A percentile compares a stretch with the other conserved stretches of the same genome.
Evolutionary conservation across 2,797 vertebrate species (phyloP).

Genomic region (Manis javanica): DNA sequence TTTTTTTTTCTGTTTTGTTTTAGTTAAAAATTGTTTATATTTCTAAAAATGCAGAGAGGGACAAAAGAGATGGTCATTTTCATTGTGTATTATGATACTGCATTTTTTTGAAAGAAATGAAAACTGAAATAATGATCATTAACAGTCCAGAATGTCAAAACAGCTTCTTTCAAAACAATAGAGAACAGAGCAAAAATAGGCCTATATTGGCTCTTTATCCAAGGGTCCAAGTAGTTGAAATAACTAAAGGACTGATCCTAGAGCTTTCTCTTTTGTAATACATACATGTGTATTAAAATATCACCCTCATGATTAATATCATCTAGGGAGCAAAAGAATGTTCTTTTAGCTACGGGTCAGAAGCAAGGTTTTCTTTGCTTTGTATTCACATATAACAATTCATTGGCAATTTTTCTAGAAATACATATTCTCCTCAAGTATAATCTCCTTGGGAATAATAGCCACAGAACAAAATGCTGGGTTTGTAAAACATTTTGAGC

Average conservation of each 20-base stretch:
- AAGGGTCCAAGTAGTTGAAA: neutral
- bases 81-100: neutral
- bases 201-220: neutral
- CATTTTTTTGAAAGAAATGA: neutral
- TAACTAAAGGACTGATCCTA: neutral
- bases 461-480: conserved; percentile 62
- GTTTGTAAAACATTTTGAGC: conserved; percentile 72
- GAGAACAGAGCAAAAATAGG: neutral
- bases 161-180: neutral
- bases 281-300: neutral
- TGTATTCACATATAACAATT: conserved; percentile 42
- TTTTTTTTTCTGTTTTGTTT: neutral
- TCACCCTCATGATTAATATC: neutral
- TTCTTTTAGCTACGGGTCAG: neutral
- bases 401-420: conserved; percentile 62
- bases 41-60: neutral
- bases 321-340: neutral
- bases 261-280: neutral
- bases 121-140: neutral
- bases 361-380: conserved; percentile 36
- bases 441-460: conserved; percentile 62
- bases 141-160: neutral
- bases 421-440: conserved; percentile 49
- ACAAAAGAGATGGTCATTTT: neutral
- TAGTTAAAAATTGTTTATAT: neutral